A percentile compares a stretch with the other conserved stretches of the same genome.
Evolutionary conservation across 1,140 invertebrate species (phyloP).

Genomic region (Drepana arcuata): DNA sequence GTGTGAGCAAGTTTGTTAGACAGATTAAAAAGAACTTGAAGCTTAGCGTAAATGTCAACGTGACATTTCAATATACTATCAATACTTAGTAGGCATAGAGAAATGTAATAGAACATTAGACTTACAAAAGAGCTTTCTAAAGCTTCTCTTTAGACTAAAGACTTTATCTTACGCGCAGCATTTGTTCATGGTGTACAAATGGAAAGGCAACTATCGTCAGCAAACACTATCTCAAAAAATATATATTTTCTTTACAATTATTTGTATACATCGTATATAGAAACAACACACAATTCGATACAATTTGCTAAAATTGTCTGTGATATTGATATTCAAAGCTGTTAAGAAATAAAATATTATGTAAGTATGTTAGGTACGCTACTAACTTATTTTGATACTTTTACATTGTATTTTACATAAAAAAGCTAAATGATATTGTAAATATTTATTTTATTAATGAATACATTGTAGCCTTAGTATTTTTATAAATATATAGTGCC

Average conservation of each 20-base stretch:
- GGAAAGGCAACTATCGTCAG: neutral
- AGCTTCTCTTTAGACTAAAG: too few relatives aligned
- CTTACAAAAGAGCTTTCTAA: too few relatives aligned
- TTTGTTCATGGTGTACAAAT: neutral
- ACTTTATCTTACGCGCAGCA: neutral
- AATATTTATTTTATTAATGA: too few relatives aligned
- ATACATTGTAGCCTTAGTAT: too few relatives aligned
- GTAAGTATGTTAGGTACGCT: slow-evolving; percentile 5
- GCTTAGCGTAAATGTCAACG: too few relatives aligned
- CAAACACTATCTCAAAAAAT: slow-evolving; percentile 1
- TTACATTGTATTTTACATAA: neutral
- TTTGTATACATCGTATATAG: neutral
- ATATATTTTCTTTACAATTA: slow-evolving; percentile 1
- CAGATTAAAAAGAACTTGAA: too few relatives aligned
- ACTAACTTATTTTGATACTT: slow-evolving; percentile 26
- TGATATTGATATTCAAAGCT: slow-evolving; percentile 32
- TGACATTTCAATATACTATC: too few relatives aligned
- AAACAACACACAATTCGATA: slow-evolving; percentile 9
- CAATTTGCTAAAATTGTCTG: slow-evolving; percentile 30
- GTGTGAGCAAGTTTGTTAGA: too few relatives aligned
- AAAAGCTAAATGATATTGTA: too few relatives aligned
- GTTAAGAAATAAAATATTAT: slow-evolving; percentile 3
- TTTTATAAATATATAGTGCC: slow-evolving; percentile 7
- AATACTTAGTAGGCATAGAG: too few relatives aligned
- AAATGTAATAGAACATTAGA: too few relatives aligned